phyloP scores from a whole-genome alignment of 2,797 vertebrate genomes.

The Gymnocypris eckloni region DNA sequence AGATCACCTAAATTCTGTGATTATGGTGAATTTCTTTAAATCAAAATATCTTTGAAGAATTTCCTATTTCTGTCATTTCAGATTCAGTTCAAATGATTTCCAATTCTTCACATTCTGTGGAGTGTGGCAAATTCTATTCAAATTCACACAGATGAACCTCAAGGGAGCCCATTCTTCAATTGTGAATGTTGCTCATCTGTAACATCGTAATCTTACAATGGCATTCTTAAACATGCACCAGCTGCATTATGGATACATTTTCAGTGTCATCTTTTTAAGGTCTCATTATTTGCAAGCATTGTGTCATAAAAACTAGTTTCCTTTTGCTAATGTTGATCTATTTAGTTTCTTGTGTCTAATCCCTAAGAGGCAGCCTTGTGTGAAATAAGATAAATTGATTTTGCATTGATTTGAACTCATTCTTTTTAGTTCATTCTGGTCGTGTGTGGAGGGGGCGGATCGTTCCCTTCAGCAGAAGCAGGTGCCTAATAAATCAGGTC shows the following conservation, averaged over 20 bases:
- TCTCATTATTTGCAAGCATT: conserved; percentile 1
- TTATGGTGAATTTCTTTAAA: background rate
- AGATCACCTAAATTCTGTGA: background rate
- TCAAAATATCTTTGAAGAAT: background rate
- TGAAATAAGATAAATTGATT: conserved; percentile 69
- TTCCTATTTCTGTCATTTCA: background rate
- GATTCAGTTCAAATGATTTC: background rate
- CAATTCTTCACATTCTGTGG: background rate
- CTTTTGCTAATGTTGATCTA: conserved; percentile 49
- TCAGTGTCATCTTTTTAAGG: conserved; percentile 7
- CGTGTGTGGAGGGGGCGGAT: conserved; percentile 32
- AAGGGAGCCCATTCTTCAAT: background rate
- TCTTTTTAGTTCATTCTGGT: conserved; percentile 59
- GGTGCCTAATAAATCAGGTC: conserved; percentile 57
- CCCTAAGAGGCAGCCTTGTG: conserved; percentile 50
- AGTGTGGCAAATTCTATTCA: background rate
- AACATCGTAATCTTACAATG: conserved; percentile 1
- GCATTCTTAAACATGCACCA: background rate
- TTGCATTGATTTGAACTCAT: conserved; percentile 72
- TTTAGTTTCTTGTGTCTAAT: conserved; percentile 41
- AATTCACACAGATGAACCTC: background rate
- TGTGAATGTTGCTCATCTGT: background rate
- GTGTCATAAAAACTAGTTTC: conserved; percentile 36
- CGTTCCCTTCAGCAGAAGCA: conserved; percentile 41
- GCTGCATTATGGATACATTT: conserved; percentile 17